Conservation (phyloP, 2,113 vertebrate species). For the Jacana jacana region DNA sequence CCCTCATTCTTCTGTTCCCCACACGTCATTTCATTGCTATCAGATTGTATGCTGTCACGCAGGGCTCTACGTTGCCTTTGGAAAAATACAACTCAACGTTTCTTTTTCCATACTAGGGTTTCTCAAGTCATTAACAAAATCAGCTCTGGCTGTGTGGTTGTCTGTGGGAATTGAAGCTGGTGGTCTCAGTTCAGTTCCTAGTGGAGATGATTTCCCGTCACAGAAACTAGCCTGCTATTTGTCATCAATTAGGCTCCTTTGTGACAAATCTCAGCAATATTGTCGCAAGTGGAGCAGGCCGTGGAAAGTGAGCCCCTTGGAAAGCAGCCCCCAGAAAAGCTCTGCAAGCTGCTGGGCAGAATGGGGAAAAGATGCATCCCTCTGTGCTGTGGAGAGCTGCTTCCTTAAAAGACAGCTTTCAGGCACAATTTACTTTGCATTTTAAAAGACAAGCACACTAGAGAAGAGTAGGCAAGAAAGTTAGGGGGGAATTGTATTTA, state of each 20-base stretch:
- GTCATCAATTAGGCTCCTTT: background rate
- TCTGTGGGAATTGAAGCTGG: background rate
- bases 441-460: background rate
- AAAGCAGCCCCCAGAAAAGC: background rate
- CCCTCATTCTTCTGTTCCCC: background rate
- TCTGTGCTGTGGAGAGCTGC: background rate
- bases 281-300: background rate
- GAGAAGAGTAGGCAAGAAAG: background rate
- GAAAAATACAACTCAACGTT: background rate
- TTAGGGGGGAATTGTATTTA: background rate
- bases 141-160: background rate
- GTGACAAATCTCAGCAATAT: background rate
- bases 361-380: background rate
- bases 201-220: background rate
- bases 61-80: background rate
- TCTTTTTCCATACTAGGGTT: background rate
- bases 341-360: background rate
- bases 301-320: background rate
- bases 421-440: background rate
- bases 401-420: background rate
- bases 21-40: background rate
- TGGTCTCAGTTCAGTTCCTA: background rate
- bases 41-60: background rate
- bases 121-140: background rate
- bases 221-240: background rate